Evolutionary conservation across 2,888 invertebrate species (phyloP), one percentile per base, ranked within the genome.

Genomic region (Eupithecia insigniata): DNA sequence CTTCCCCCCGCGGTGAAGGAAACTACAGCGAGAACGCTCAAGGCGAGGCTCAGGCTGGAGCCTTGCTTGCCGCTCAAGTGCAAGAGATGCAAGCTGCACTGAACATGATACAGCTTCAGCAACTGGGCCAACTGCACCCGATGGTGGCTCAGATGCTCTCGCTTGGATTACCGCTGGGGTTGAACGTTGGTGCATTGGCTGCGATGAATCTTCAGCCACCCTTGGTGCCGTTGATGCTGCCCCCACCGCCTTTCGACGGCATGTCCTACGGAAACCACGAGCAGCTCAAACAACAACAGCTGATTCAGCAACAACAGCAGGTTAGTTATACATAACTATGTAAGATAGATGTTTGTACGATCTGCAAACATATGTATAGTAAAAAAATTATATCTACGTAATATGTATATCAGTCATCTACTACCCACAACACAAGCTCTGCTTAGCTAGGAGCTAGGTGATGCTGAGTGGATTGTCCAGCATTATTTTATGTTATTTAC

Each of bases 151-250:
- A 96, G 85, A 97, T 98, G 97, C 95, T 97, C 89, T 97, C 97
- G 83, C 96, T 97, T 95, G 97, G 97, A 2, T 90, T 97, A 78
- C 97, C 97, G 2, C 91, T 97, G 75, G 97, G 97, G 22, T 92
- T 98, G 76, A 97, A 97, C 87, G 95, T 97, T 84, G 96, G 96
- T 61, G 97, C 97, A 10, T 91, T 98, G 75, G 98, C 98, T 28
- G 98, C 98, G 51, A 99, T 99, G 98, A 99, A 98, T 91, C 95
- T 99, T 69, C 98, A 98, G 86, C 98, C 99, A 32, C 98, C 99
- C 1, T 91, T 98, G 81, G 97, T 98, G 84, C 98, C 98, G 28
- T 95, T 98, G 91, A 97, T 98, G 97, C 95, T 98, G 95, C 97
- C 97, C 46, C 97, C 97, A 22, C 97, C 97, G 36, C 96, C 97